Evolutionary conservation across 1,140 invertebrate genomes (phyloP), one percentile per base, ranked within the genome.

Genomic region (Pseudomyrmex dendroicus): DNA sequence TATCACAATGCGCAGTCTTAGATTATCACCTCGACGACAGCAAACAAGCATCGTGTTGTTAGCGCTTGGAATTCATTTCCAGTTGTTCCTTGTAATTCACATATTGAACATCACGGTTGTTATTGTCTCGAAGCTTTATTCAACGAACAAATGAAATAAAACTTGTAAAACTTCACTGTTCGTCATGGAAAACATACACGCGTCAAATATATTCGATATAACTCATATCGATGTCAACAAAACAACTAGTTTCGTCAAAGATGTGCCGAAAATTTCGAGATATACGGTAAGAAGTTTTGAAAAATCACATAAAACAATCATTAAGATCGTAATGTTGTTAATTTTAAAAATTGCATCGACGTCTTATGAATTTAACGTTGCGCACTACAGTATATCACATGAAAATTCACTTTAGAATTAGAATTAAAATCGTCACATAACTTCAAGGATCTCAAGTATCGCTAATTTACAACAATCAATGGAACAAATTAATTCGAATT

Each of bases 1-100:
- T 92, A 92, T 91, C 90, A 84, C 87, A 89, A 89, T 87, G 89
- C 87, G 82, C 91, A 93, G 91, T 93, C 70, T 91, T 90, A 89
- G 84, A 89, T 90, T 91, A 92, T 84, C 85, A 84, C 90, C 83
- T 84, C 86, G 83, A 85, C 89, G 86, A 84, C 84, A 86, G 87
- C 89, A 83, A 78, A 8, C 66, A 73, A 82, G 73, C 70, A 74
- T 89, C 77, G 76, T 63, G 67, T 84, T 77, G 46, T 76, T 77
- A 44, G 59, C 82, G 17, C 74, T 80, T 59, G 12, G 54, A 56
- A 86, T 35, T 85, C 44, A 57, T 57, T 10, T 10, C 15, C 66
- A 66, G 62, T 70, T 59, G 48, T 64, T 52, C 48, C 17, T 35
- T 62, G 54, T 15, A 83, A 64, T 57, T 74, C 46, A 25, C 22